Evolutionary conservation across 2,888 invertebrate genomes (phyloP).

Genomic region (Priocnemis perturbator): DNA sequence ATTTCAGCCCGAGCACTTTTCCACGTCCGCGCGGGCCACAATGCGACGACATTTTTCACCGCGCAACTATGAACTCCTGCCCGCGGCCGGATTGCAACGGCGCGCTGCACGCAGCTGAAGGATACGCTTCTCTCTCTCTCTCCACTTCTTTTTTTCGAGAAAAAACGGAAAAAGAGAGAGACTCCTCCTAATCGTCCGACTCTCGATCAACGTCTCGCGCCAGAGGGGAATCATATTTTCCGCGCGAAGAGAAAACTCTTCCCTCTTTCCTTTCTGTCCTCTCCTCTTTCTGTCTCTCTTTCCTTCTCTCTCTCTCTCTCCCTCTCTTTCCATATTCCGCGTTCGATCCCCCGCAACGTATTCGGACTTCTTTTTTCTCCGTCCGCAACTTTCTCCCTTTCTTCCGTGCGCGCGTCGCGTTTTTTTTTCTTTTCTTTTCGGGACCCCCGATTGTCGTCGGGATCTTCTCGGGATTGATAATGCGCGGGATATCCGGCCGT

Average conservation of each 20-base stretch:
- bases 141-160: no score
- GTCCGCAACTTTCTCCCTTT: conserved; percentile 5
- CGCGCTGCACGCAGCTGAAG: conserved; percentile 6
- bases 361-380: conserved; percentile 8
- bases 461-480: conserved; percentile 45
- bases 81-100: not conserved
- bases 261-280: conserved; percentile 25
- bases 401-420: no score
- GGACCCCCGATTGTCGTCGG: not conserved
- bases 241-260: conserved; percentile 39
- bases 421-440: no score
- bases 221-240: conserved; percentile 66
- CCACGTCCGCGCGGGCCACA: conserved; percentile 19
- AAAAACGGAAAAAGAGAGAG: conserved; percentile 29
- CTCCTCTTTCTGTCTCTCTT: not conserved
- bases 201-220: conserved; percentile 64
- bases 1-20: no score
- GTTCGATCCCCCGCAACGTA: no score
- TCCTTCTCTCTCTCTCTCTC: no score
- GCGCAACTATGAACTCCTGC: conserved; percentile 43
- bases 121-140: conserved; percentile 33
- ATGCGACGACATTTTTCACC: conserved; percentile 50
- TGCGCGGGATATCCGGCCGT: conserved; percentile 41
- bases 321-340: conserved; percentile 3
- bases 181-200: conserved; percentile 58